Percentiles rank a stretch among this genome's conserved stretches.
Evolutionary conservation across 2,113 vertebrate species (phyloP).

Genomic region (Lophochroa leadbeateri): DNA sequence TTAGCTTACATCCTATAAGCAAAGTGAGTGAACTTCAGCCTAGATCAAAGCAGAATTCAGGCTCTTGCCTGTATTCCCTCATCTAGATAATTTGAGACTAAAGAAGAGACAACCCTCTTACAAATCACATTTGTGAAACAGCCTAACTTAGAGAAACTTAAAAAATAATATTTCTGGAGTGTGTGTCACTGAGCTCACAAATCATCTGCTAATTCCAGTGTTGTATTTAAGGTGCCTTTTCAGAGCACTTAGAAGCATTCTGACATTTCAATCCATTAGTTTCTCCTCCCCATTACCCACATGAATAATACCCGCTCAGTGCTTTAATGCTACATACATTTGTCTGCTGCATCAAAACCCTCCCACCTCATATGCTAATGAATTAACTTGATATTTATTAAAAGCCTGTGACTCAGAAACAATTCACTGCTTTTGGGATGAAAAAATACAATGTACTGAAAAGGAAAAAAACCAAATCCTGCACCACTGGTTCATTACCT

Average conservation of each 20-base stretch:
- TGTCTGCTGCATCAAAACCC: slow-evolving; percentile 14
- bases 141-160: not conserved
- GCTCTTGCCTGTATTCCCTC: not conserved
- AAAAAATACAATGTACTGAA: not conserved
- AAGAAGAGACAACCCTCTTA: not conserved
- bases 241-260: slow-evolving; percentile 1
- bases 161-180: not conserved
- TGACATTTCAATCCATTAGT: slow-evolving; percentile 4
- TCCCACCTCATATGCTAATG: not conserved
- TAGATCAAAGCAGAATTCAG: not conserved
- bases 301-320: not conserved
- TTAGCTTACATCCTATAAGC: not conserved
- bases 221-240: not conserved
- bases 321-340: not conserved
- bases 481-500: not conserved
- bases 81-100: not conserved
- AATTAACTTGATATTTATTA: slow-evolving; percentile 45
- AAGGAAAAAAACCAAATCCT: not conserved
- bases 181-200: not conserved
- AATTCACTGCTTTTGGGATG: not conserved
- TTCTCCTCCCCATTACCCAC: slow-evolving; percentile 1
- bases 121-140: not conserved
- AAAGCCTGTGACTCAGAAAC: slow-evolving; percentile 28
- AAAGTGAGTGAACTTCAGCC: not conserved
- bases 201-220: not conserved